Conservation (phyloP, 1,140 invertebrate species). For the Liolophura sinensis region DNA sequence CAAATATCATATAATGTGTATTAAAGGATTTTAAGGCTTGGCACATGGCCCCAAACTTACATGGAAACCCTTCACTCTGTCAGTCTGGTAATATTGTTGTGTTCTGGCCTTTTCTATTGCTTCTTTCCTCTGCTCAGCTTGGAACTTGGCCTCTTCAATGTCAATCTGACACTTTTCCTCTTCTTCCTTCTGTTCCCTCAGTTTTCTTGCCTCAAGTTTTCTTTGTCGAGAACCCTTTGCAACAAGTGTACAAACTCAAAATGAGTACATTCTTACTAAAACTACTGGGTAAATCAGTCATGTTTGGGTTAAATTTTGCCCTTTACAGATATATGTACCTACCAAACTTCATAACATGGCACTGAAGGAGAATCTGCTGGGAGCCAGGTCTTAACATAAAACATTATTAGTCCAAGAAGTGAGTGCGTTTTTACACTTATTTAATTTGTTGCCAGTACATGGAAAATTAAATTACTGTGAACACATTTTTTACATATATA, state of each 20-base stretch:
- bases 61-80: slow-evolving; percentile 58
- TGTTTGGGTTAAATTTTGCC: too few species aligned
- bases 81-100: slow-evolving; percentile 59
- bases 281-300: too few species aligned
- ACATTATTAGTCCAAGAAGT: too few species aligned
- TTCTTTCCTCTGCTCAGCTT: slow-evolving; percentile 53
- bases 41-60: slow-evolving; percentile 35
- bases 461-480: too few species aligned
- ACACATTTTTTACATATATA: too few species aligned
- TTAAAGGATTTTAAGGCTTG: too few species aligned
- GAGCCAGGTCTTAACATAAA: not conserved
- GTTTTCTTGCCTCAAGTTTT: slow-evolving; percentile 54
- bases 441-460: too few species aligned
- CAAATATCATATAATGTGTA: too few species aligned
- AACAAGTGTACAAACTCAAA: too few species aligned
- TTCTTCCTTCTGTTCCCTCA: slow-evolving; percentile 54
- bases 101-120: slow-evolving; percentile 60
- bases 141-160: slow-evolving; percentile 56
- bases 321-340: not conserved
- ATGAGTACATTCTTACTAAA: too few species aligned
- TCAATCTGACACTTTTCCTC: slow-evolving; percentile 51
- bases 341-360: not conserved
- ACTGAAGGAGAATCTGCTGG: not conserved
- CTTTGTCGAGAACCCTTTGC: slow-evolving; percentile 50
- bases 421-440: too few species aligned